Conservation (phyloP, 1,140 invertebrate genomes). For the Philotrypesis tridentata region DNA sequence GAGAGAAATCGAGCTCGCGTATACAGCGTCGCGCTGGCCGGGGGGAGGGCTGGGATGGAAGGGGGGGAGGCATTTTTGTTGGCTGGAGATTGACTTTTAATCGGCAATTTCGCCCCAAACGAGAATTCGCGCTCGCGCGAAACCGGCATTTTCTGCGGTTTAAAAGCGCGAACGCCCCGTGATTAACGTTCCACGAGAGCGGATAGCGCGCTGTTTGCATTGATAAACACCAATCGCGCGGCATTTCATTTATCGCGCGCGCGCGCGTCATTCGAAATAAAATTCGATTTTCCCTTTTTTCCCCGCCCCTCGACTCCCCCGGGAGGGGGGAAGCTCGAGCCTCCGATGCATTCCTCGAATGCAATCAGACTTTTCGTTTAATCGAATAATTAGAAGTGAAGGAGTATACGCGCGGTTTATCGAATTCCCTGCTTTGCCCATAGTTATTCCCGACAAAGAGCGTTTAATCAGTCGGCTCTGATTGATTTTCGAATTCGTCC, state of each 20-base stretch:
- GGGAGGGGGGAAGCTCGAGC: not conserved
- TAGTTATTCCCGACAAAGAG: too few species aligned
- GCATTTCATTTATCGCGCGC: slow-evolving; percentile 7
- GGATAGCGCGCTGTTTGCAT: slow-evolving; percentile 22
- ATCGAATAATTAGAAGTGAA: not conserved
- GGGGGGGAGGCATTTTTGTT: slow-evolving; percentile 1
- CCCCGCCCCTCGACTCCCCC: too few species aligned
- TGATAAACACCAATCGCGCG: slow-evolving; percentile 6
- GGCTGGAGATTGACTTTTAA: slow-evolving; percentile 29
- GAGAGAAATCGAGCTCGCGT: not conserved
- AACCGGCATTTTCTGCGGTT: slow-evolving; percentile 17
- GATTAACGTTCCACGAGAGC: slow-evolving; percentile 19
- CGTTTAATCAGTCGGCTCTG: not conserved
- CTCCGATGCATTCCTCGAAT: not conserved
- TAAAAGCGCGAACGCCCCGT: not conserved
- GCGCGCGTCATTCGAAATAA: slow-evolving; percentile 6
- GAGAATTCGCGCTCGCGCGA: not conserved
- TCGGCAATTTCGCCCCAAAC: slow-evolving; percentile 15
- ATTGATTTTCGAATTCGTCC: too few species aligned
- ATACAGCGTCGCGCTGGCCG: too few species aligned
- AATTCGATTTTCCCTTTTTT: slow-evolving; percentile 14
- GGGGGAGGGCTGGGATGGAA: too few species aligned
- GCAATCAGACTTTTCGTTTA: not conserved
- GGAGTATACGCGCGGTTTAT: not conserved
- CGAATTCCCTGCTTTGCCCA: too few species aligned